Evolutionary conservation across 2,797 vertebrate genomes (phyloP).

Genomic region (Gymnodraco acuticeps): DNA sequence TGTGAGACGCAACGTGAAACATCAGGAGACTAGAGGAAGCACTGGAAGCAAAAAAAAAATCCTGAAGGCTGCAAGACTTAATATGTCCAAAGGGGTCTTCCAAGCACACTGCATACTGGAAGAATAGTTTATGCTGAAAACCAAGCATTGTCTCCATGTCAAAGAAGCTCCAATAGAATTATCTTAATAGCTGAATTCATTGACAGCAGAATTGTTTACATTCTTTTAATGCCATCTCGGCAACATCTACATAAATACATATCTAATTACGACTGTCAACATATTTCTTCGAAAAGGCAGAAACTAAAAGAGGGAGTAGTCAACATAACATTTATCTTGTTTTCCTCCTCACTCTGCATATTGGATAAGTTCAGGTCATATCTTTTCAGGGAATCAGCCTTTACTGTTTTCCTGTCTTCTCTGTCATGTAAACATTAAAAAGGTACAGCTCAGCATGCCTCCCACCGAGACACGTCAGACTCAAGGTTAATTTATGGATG

Average conservation of each 20-base stretch:
- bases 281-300: constrained; percentile 47
- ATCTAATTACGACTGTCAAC: constrained; percentile 59
- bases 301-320: constrained; percentile 15
- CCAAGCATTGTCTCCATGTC: not conserved
- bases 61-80: constrained; percentile 2
- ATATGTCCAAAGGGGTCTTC: constrained; percentile 29
- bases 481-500: constrained; percentile 72
- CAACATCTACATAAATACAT: constrained; percentile 67
- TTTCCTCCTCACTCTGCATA: constrained; percentile 49
- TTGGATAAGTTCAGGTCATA: constrained; percentile 58
- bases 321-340: constrained; percentile 45
- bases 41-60: not conserved
- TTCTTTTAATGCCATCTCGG: constrained; percentile 17
- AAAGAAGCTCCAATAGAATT: constrained; percentile 1
- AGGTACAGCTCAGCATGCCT: constrained; percentile 49
- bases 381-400: constrained; percentile 69
- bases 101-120: constrained; percentile 13
- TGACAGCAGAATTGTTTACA: constrained; percentile 38
- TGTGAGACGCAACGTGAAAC: constrained; percentile 31
- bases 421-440: constrained; percentile 75
- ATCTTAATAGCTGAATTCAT: constrained; percentile 8
- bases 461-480: constrained; percentile 58
- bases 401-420: constrained; percentile 46
- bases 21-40: constrained; percentile 15
- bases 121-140: constrained; percentile 1